Base-by-base conservation (phyloP, 2,888 invertebrate species). In the Archaeoteleia sp. region DNA sequence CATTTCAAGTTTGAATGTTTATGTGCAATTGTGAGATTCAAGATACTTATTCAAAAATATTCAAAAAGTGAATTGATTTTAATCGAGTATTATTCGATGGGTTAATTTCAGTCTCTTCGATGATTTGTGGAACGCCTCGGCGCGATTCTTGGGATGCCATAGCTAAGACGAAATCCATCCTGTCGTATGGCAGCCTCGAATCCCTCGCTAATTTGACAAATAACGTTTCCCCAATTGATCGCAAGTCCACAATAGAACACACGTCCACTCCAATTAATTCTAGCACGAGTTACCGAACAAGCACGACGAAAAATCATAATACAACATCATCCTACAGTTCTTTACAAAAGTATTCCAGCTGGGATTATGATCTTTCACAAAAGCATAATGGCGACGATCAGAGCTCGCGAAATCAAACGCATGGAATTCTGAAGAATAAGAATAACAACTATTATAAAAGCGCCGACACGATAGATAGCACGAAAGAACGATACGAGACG, bases 81-180 rank as follows among this genome's bases (percentile, higher is more conserved):
- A 23, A 23, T 5, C 7, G 7, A 23, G 3, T 23, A 7, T 23
- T 5, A 23, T 62, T 23, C 35, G 32, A 37, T 49, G 10, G 10
- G 15, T 34, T 30, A 9, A 12, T 67, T 73, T 48, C 88, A 78
- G 90, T 91, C 1, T 91, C 91, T 0, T 88, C 90, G 1, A 83
- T 88, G 72, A 87, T 88, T 61, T 88, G 89, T 17, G 87, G 88
- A 0, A 82, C 88, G 1, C 86, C 88, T 0, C 87, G 93, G 60
- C 88, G 91, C 45, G 94, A 94, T 77, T 93, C 93, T 14, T 94
- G 94, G 94, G 94, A 95, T 78, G 90, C 92, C 3, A 90, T 94
- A 54, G 92, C 93, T 54, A 94, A 93, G 84, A 94, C 94, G 0
- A 90, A 92, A 78, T 91, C 93, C 68, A 88, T 93, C 84, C 87